phyloP scores from a whole-genome alignment of 2,113 vertebrate genomes.

The Helogale parvula region DNA sequence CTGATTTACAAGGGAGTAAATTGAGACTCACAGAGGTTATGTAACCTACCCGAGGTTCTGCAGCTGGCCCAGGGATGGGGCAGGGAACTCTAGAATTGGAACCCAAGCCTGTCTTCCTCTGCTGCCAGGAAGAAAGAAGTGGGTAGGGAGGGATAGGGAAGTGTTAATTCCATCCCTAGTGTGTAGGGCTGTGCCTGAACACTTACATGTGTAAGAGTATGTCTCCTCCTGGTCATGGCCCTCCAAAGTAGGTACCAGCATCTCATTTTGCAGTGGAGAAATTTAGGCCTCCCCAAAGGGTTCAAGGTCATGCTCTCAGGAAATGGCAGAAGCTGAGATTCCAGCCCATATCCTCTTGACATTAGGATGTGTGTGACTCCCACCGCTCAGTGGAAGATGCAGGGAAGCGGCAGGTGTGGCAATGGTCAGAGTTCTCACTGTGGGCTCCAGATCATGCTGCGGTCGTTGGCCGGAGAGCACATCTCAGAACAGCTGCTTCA shows the following conservation, averaged over 20 bases:
- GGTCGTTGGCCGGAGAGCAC: background rate
- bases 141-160: background rate
- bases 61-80: background rate
- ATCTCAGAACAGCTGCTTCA: slow-evolving; percentile 33
- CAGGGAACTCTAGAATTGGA: background rate
- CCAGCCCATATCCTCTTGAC: background rate
- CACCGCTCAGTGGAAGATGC: background rate
- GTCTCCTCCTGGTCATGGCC: background rate
- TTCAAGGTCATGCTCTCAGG: background rate
- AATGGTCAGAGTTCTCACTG: background rate
- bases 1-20: background rate
- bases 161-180: background rate
- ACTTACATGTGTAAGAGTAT: background rate
- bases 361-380: background rate
- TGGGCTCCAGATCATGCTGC: background rate
- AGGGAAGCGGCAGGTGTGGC: background rate
- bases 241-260: background rate
- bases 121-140: background rate
- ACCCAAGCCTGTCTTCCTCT: background rate
- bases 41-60: background rate
- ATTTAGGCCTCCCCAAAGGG: background rate
- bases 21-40: background rate
- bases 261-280: background rate
- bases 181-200: no score
- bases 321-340: background rate